Conservation (phyloP, 2,797 vertebrate genomes). For the Sebastes variabilis region DNA sequence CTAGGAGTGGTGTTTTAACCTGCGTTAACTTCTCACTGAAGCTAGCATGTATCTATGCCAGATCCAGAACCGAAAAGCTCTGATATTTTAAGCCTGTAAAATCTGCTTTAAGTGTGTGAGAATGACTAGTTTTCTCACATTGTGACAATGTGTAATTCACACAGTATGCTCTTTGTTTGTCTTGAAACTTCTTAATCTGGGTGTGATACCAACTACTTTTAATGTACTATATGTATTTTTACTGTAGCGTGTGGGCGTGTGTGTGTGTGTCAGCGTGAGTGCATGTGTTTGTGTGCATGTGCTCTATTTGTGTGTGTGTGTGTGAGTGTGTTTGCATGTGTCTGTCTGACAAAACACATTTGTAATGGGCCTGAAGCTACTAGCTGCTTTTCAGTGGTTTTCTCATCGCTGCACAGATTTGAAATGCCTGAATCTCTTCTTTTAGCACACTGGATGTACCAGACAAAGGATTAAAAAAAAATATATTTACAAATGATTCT, state of each 20-base stretch:
- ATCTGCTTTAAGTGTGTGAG: constrained; percentile 16
- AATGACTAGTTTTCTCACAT: constrained; percentile 35
- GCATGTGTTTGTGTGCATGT: constrained; percentile 46
- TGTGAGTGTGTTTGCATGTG: constrained; percentile 53
- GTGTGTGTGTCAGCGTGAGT: constrained; percentile 14
- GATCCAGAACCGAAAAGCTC: constrained; percentile 3
- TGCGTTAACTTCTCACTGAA: background rate
- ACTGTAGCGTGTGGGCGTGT: constrained; percentile 3
- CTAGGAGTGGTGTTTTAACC: background rate
- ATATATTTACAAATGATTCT: constrained; percentile 68
- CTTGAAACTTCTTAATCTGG: constrained; percentile 12
- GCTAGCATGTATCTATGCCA: background rate
- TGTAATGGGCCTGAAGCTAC: constrained; percentile 34
- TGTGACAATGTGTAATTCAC: constrained; percentile 29
- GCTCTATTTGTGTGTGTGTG: constrained; percentile 26
- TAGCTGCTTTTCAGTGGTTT: constrained; percentile 37
- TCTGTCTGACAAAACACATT: constrained; percentile 33
- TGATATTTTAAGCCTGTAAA: constrained; percentile 16
- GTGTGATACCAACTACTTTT: constrained; percentile 5
- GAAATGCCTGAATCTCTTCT: constrained; percentile 23
- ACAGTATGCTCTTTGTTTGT: constrained; percentile 44
- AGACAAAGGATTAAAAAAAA: constrained; percentile 47
- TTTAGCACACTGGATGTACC: constrained; percentile 40
- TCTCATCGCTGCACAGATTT: constrained; percentile 12
- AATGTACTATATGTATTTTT: background rate